Conservation (phyloP, 2,888 invertebrate species). For the Timema cristinae region DNA sequence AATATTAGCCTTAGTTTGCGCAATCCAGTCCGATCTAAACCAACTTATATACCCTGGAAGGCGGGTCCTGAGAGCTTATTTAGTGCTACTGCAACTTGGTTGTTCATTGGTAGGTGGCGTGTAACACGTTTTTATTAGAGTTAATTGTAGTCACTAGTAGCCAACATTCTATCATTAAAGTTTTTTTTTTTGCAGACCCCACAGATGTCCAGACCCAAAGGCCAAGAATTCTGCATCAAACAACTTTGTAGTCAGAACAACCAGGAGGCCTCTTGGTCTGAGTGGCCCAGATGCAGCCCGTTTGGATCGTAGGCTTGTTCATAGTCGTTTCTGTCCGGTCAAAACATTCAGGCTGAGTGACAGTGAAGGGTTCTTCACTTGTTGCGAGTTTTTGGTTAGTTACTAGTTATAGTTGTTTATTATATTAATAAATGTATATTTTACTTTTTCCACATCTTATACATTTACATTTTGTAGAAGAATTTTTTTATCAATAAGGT, state of each 20-base stretch:
- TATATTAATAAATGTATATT: neutral
- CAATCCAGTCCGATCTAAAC: too few relatives aligned
- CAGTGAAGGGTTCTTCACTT: conserved; percentile 69
- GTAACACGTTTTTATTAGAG: neutral
- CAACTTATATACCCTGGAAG: too few relatives aligned
- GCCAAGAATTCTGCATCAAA: conserved; percentile 60
- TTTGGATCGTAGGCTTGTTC: conserved; percentile 76
- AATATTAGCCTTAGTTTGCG: too few relatives aligned
- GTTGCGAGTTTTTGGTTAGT: conserved; percentile 59
- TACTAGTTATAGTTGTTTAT: neutral
- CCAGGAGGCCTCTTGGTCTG: conserved; percentile 54
- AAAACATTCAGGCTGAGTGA: conserved; percentile 67
- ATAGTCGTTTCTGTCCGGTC: conserved; percentile 74
- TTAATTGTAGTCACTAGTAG: too few relatives aligned
- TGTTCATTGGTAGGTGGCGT: neutral
- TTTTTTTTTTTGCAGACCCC: conserved; percentile 61
- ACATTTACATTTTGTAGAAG: conserved; percentile 14
- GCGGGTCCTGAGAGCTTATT: too few relatives aligned
- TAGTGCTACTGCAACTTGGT: too few relatives aligned
- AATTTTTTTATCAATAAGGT: conserved; percentile 12
- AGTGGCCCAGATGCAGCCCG: conserved; percentile 54
- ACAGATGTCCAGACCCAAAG: conserved; percentile 90
- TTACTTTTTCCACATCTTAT: neutral
- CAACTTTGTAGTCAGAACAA: conserved; percentile 67
- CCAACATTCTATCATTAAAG: neutral